Conservation (phyloP, 30 jellyfish, hydroid and myxozoan species). For the Nemopilema nomurai region DNA sequence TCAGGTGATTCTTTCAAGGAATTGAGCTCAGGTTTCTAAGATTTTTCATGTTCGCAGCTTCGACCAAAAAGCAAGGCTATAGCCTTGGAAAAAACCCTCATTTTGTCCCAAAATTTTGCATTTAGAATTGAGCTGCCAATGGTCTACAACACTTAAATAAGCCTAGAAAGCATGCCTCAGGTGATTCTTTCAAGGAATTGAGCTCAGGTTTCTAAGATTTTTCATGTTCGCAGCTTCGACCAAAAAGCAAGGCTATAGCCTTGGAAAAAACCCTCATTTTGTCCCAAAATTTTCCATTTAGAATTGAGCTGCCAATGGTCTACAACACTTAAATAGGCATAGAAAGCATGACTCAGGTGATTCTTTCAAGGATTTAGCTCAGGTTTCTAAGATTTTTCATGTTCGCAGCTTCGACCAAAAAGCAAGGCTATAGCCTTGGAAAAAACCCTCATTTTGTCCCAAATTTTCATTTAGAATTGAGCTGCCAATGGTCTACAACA, state of each 20-base stretch:
- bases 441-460: neutral
- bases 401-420: too few species aligned
- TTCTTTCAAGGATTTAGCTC: neutral
- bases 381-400: neutral
- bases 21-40: neutral
- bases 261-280: neutral
- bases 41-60: neutral
- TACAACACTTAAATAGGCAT: too few species aligned
- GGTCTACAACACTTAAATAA: too few species aligned
- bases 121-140: too few species aligned
- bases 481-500: too few species aligned
- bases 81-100: neutral
- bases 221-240: neutral
- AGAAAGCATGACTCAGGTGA: too few species aligned
- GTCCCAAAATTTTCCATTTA: too few species aligned
- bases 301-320: too few species aligned
- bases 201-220: neutral
- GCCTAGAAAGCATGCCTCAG: too few species aligned
- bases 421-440: slow-evolving; percentile 5
- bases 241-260: neutral
- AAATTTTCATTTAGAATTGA: neutral
- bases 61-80: neutral
- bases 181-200: too few species aligned
- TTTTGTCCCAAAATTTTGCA: neutral
- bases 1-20: too few species aligned